Evolutionary conservation across 2,113 vertebrate species (phyloP).

Genomic region (Menidia beryllina): DNA sequence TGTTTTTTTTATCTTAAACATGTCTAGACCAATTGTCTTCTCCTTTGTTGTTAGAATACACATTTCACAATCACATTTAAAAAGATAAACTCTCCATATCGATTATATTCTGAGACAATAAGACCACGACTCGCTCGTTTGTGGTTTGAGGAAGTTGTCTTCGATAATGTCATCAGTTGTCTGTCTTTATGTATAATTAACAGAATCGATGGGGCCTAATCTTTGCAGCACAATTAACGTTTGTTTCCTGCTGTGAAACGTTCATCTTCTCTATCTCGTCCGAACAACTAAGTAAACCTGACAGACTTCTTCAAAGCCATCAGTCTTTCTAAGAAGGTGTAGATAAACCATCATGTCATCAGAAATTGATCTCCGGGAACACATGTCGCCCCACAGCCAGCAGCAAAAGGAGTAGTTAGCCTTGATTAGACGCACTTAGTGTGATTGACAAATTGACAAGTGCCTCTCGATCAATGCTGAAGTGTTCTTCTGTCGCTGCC

Average conservation of each 20-base stretch:
- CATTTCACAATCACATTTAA: too few species aligned
- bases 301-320: slow-evolving; percentile 36
- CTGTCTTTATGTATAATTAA: slow-evolving; percentile 53
- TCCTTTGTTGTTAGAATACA: too few species aligned
- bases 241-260: slow-evolving; percentile 18
- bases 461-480: slow-evolving; percentile 60
- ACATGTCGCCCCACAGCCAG: slow-evolving; percentile 45
- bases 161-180: slow-evolving; percentile 29
- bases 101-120: not conserved
- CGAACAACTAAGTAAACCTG: slow-evolving; percentile 28
- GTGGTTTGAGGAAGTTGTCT: slow-evolving; percentile 21
- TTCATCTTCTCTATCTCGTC: slow-evolving; percentile 30
- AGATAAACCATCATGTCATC: slow-evolving; percentile 68
- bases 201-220: slow-evolving; percentile 30
- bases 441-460: slow-evolving; percentile 79
- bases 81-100: not conserved
- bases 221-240: slow-evolving; percentile 6
- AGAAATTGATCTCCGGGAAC: slow-evolving; percentile 61
- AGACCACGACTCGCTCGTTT: not conserved
- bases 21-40: too few species aligned
- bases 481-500: slow-evolving; percentile 47
- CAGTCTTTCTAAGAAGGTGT: slow-evolving; percentile 49
- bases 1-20: too few species aligned
- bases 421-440: slow-evolving; percentile 76
- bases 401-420: slow-evolving; percentile 65